These are phyloP conservation scores for Acanthosepion pharaonis DNA, from an alignment of 2,888 invertebrate species.

Conservation along the genomic window DNA sequence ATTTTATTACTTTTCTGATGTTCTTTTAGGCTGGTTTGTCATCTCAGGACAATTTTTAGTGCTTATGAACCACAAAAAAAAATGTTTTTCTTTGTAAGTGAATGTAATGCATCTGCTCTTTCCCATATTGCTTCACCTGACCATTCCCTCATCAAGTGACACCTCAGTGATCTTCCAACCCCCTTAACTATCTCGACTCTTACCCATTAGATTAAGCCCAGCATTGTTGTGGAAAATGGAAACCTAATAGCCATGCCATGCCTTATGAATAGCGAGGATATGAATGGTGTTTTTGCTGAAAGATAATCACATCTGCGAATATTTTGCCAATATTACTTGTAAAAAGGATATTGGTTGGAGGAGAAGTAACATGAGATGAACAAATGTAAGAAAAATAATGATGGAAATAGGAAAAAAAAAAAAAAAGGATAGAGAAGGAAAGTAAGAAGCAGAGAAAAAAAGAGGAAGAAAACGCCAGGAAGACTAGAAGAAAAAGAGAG, in stretches of 20 bases:
- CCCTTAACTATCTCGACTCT: neutral
- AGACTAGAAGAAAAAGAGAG: neutral
- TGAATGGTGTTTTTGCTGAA: neutral
- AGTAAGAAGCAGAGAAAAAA: neutral
- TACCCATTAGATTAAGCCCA: neutral
- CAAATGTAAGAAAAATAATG: too few species aligned
- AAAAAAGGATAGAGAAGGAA: neutral
- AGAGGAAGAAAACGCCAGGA: neutral
- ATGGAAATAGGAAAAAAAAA: neutral
- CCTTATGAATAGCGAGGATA: neutral
- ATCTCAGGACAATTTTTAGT: neutral
- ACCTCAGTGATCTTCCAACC: neutral
- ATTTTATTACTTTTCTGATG: neutral
- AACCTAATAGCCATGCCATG: neutral
- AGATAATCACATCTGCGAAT: neutral
- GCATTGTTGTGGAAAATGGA: neutral
- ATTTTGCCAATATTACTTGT: neutral
- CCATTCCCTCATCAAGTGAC: neutral
- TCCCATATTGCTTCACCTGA: neutral
- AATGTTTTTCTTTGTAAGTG: neutral
- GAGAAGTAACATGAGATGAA: neutral
- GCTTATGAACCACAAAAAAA: neutral
- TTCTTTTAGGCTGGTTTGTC: neutral
- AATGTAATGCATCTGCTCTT: neutral
- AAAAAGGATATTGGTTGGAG: neutral